These are phyloP conservation scores for Macroteleia sp. DNA, from an alignment of 2,888 invertebrate species.

Conservation along the genomic window DNA sequence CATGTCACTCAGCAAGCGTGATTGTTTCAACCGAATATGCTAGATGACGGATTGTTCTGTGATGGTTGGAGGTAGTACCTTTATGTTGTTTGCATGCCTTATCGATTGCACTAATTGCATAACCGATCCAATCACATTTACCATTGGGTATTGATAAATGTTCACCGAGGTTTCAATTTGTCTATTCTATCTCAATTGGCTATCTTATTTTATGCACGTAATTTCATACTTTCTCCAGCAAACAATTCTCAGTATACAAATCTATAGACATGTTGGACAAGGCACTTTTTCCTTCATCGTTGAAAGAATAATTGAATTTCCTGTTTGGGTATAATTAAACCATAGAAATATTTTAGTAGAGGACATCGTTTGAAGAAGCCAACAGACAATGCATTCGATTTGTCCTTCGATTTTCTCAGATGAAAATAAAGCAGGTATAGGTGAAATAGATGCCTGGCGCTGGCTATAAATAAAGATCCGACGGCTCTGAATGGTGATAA, in stretches of 20 bases:
- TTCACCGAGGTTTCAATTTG: conserved; percentile 14
- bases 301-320: too few relatives aligned
- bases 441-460: conserved; percentile 77
- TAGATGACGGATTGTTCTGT: conserved; percentile 47
- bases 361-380: conserved; percentile 3
- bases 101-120: conserved; percentile 52
- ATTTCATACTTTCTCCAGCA: too few relatives aligned
- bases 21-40: conserved; percentile 48
- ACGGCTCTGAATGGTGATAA: conserved; percentile 82
- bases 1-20: conserved; percentile 52
- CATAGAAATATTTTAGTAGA: too few relatives aligned
- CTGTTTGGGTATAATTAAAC: too few relatives aligned
- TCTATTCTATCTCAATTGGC: too few relatives aligned
- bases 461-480: conserved; percentile 83
- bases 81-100: conserved; percentile 50
- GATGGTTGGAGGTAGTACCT: conserved; percentile 31
- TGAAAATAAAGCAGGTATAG: conserved; percentile 74
- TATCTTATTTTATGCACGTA: too few relatives aligned
- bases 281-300: too few relatives aligned
- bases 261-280: too few relatives aligned
- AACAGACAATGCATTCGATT: conserved; percentile 38
- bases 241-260: too few relatives aligned
- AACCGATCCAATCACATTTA: conserved; percentile 36
- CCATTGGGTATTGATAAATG: conserved; percentile 41
- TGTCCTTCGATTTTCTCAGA: conserved; percentile 67